Conservation (phyloP, 2,888 invertebrate genomes). For the Liposcelis brunnea region DNA sequence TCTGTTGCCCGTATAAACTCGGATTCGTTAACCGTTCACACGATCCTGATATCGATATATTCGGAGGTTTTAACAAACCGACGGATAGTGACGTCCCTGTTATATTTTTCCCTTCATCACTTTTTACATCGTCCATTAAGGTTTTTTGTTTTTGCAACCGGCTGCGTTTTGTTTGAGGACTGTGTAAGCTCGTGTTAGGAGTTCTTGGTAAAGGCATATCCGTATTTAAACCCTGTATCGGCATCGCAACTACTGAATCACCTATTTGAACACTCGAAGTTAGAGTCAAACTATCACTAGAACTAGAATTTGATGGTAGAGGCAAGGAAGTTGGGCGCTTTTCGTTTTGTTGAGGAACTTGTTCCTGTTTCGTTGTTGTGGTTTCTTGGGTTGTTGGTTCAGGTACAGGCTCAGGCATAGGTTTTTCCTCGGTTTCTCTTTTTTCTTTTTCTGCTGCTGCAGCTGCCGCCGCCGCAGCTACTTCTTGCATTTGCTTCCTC, state of each 20-base stretch:
- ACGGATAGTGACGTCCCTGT: no score
- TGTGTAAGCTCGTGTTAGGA: no score
- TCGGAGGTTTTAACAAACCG: slow-evolving; percentile 1
- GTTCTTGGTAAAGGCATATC: slow-evolving; percentile 4
- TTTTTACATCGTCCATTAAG: no score
- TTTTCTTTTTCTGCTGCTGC: not conserved
- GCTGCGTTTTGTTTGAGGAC: not conserved
- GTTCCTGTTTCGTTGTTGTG: no score
- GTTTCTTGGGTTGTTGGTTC: no score
- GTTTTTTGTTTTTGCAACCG: slow-evolving; percentile 3
- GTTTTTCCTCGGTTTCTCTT: no score
- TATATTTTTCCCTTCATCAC: no score
- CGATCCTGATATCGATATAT: not conserved
- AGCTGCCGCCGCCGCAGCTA: not conserved
- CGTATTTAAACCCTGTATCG: slow-evolving; percentile 2
- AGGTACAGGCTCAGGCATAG: no score
- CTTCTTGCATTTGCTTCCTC: not conserved
- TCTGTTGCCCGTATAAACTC: no score
- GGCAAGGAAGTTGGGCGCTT: not conserved
- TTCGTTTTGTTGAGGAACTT: no score
- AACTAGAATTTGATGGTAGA: not conserved
- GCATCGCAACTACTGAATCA: no score
- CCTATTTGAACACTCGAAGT: not conserved
- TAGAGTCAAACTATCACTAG: slow-evolving; percentile 5
- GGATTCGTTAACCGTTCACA: not conserved